Percentiles rank a stretch among this genome's conserved stretches.
These are phyloP conservation scores for Phortica magna DNA, from an alignment of 2,888 invertebrate species.

Conservation along the genomic window DNA sequence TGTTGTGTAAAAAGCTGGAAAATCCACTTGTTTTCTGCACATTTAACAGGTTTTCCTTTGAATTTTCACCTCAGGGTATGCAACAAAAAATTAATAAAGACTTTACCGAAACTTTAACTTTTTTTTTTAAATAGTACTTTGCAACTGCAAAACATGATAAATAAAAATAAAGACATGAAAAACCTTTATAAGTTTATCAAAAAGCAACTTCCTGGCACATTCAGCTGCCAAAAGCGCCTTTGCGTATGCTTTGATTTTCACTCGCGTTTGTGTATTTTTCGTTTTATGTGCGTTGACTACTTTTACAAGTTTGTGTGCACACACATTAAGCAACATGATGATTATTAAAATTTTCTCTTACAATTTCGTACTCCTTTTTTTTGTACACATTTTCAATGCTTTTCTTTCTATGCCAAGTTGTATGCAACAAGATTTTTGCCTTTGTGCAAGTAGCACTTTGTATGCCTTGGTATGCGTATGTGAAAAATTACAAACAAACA, in stretches of 20 bases:
- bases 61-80: slow-evolving; percentile 43
- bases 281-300: neutral
- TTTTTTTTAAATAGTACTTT: neutral
- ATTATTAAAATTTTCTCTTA: neutral
- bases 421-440: neutral
- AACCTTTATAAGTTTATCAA: neutral
- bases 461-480: slow-evolving; percentile 1
- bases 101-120: neutral
- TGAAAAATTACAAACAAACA: neutral
- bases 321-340: neutral
- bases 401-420: neutral
- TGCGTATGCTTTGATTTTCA: neutral
- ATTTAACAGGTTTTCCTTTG: slow-evolving; percentile 41
- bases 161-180: neutral
- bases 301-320: neutral
- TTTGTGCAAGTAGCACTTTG: neutral
- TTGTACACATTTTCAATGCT: neutral
- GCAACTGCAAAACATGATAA: neutral
- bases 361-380: neutral
- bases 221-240: neutral
- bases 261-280: neutral
- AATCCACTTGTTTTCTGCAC: slow-evolving; percentile 59
- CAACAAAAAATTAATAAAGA: slow-evolving; percentile 24
- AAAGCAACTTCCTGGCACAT: neutral
- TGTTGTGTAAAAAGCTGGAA: slow-evolving; percentile 39